A percentile compares a stretch with the other conserved stretches of the same genome.
Conservation (phyloP, 2,888 invertebrate genomes). For the Achlya flavicornis region DNA sequence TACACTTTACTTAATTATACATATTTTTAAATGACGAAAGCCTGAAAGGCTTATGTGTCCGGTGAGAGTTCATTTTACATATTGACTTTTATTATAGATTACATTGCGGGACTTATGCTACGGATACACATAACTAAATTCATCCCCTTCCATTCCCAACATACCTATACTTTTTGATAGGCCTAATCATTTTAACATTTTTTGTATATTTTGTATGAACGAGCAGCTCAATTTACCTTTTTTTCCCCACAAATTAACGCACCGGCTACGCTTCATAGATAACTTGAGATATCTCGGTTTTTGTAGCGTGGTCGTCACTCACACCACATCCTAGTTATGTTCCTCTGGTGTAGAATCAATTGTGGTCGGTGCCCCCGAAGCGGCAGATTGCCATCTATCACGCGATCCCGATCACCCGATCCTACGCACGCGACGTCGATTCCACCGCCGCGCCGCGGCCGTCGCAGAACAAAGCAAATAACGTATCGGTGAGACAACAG, state of each 20-base stretch:
- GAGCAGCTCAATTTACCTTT: background rate
- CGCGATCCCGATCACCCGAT: slow-evolving; percentile 77
- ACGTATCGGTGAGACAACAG: slow-evolving; percentile 30
- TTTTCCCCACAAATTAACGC: background rate
- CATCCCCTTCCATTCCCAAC: too few relatives aligned
- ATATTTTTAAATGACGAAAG: too few relatives aligned
- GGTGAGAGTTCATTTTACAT: too few relatives aligned
- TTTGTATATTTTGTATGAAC: too few relatives aligned
- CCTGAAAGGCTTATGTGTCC: too few relatives aligned
- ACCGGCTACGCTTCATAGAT: background rate
- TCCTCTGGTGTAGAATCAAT: slow-evolving; percentile 70
- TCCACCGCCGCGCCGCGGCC: slow-evolving; percentile 24
- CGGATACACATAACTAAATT: too few relatives aligned
- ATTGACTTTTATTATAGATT: too few relatives aligned
- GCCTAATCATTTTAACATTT: too few relatives aligned
- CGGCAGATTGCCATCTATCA: slow-evolving; percentile 74
- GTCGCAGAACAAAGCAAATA: slow-evolving; percentile 61
- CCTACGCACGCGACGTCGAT: slow-evolving; percentile 71
- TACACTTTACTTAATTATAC: too few relatives aligned
- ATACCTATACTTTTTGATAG: too few relatives aligned
- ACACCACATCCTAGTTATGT: slow-evolving; percentile 34
- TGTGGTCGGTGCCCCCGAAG: slow-evolving; percentile 70
- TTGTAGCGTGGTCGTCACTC: slow-evolving; percentile 22
- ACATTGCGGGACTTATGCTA: too few relatives aligned
- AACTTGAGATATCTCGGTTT: slow-evolving; percentile 1